Evolutionary conservation across 2,797 vertebrate genomes (phyloP), one percentile per base, ranked within the genome.

Genomic region (Schizothorax lantsangensis): DNA sequence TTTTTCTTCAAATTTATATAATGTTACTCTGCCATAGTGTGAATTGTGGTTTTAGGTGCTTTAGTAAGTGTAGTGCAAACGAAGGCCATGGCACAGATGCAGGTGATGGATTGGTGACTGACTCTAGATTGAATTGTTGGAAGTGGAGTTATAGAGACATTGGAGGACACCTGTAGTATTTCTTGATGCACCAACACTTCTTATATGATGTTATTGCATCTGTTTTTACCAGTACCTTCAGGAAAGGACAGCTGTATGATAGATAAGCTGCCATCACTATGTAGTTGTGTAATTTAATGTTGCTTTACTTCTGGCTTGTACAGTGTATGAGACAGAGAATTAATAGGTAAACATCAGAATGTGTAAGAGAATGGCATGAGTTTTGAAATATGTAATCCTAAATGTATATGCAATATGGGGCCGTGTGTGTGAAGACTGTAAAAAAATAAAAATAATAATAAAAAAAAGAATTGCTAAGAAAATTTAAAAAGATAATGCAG

Each of bases 201-300:
- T 30, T 11, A 30, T 26, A 12, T 5, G 4, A 12, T 26, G n/a
- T 26, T 12, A 62, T 12, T 62, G 59, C n/a, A 26, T 90, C 89
- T 0, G 23, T 79, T 0, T 86, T 83, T 80, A 90, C 92, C 0
- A 57, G 62, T 52, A 94, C 92, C 2, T 17, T 68, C 79, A 69
- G 66, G 12, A 75, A 9, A 5, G 79, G 59, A n/a, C 15, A 64
- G 5, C 26, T 64, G 12, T 64, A 64, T 64, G 30, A 66, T 66
- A 66, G 6, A n/a, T n/a, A n/a, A n/a, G n/a, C n/a, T n/a, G n/a
- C n/a, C n/a, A n/a, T 59, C 57, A n/a, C 54, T n/a, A n/a, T 59
- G 47, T 49, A 49, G 4, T 49, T 49, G 15, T 49, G 47, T 49
- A 17, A 17, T 49, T 49, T 17, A n/a, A 59, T 10, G 21, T 59